Base-by-base conservation (phyloP, 2,113 vertebrate species). In the Pygoscelis adeliae region DNA sequence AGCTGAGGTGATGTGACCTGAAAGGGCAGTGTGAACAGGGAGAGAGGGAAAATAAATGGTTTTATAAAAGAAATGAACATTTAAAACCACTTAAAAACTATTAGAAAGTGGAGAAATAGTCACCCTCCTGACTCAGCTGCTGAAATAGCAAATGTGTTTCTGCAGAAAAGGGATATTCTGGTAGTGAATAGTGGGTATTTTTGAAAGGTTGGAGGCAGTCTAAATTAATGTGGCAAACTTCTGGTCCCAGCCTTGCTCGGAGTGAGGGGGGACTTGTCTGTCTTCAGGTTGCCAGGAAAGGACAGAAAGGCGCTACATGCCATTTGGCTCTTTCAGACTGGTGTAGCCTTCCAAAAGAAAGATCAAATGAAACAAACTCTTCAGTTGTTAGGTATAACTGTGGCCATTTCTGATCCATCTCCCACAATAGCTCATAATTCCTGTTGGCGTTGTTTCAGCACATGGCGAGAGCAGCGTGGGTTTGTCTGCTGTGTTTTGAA, bases 291-390 rank as follows among this genome's bases (percentile, higher is more conserved):
- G 42, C 16, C 47, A 50, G 25, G 44, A 70, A 34, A 4, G 50
- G n/a, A 12, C 13, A 34, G 49, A 36, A 89, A 23, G 73, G 27
- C 0, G 2, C 23, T 10, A 0, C 0, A 3, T 83, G 49, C 55
- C 14, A 1, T 44, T 91, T 87, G 49, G 47, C 46, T 70, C 40
- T 65, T 83, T 53, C 53, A 80, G 52, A 14, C 44, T 49, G 84
- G 34, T 1, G 1, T 5, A 69, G 55, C 40, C 62, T 91, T 96
- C 84, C 50, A 15, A 19, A 62, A 36, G 40, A 62, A 77, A 90
- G 59, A 89, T 72, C 11, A 72, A 72, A 63, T 63, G 20, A 27
- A 61, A 79, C 30, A 6, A 13, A 85, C 78, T 82, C 66, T 67
- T 76, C 22, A 13, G 70, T n/a, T 10, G 27, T 73, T 73, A 42